A percentile compares a stretch with the other conserved stretches of the same genome.
Evolutionary conservation across 2,888 invertebrate species (phyloP).

Genomic region (Brenthis ino): DNA sequence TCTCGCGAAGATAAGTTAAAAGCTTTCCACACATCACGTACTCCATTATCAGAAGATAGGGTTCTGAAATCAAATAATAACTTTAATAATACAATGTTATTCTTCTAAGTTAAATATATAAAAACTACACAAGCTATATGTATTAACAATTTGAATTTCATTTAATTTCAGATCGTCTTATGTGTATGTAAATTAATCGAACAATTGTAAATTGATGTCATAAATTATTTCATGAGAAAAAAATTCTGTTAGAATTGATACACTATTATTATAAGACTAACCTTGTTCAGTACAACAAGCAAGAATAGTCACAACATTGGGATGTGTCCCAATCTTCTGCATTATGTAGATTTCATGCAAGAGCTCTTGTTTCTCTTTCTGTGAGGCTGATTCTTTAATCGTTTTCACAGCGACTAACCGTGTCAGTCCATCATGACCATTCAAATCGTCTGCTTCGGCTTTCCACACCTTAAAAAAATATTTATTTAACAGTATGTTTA

Average conservation of each 20-base stretch:
- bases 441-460: slow-evolving; percentile 91
- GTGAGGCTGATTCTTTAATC: slow-evolving; percentile 89
- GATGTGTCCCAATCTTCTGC: slow-evolving; percentile 91
- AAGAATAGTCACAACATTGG: slow-evolving; percentile 90
- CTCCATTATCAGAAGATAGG: slow-evolving; percentile 91
- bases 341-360: slow-evolving; percentile 89
- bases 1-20: slow-evolving; percentile 87
- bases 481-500: background rate
- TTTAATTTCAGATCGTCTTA: no score
- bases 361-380: slow-evolving; percentile 89
- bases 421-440: slow-evolving; percentile 88
- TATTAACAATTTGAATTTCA: no score
- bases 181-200: background rate
- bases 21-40: slow-evolving; percentile 93
- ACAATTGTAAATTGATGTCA: background rate
- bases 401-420: slow-evolving; percentile 93
- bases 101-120: no score
- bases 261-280: slow-evolving; percentile 51
- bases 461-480: slow-evolving; percentile 86
- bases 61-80: slow-evolving; percentile 81
- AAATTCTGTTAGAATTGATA: no score
- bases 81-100: background rate
- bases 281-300: slow-evolving; percentile 93
- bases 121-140: no score
- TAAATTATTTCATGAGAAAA: no score